phyloP scores from a whole-genome alignment of 2,113 vertebrate genomes.

The Maylandia zebra region DNA sequence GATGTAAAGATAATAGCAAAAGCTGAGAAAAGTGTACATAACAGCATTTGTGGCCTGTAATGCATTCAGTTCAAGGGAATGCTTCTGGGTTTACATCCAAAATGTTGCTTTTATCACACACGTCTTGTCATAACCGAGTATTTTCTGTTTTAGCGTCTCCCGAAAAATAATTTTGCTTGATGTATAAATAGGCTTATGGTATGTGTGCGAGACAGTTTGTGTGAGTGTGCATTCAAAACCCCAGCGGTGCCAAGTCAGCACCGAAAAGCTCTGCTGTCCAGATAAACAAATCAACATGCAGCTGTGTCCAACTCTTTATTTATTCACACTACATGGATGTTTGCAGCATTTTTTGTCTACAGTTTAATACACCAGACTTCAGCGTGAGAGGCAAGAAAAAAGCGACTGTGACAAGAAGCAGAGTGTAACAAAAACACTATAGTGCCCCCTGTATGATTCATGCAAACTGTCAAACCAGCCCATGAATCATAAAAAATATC shows the following conservation, averaged over 20 bases:
- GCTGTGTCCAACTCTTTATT: slow-evolving; percentile 15
- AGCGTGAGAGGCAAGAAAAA: background rate
- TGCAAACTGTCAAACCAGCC: background rate
- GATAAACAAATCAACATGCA: slow-evolving; percentile 39
- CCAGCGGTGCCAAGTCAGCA: slow-evolving; percentile 27
- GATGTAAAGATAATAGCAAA: background rate
- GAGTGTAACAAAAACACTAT: background rate
- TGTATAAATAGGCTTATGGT: background rate
- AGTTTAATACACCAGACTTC: background rate
- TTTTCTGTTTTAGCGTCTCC: background rate
- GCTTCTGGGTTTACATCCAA: background rate
- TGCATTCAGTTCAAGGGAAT: background rate
- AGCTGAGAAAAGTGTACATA: background rate
- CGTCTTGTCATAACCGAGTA: background rate
- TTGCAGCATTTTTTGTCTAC: background rate
- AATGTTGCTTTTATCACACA: background rate
- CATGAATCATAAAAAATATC: background rate
- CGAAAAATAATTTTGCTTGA: background rate
- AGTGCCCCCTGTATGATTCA: background rate
- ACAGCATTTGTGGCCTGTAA: background rate
- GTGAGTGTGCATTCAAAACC: background rate
- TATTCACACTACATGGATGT: slow-evolving; percentile 24
- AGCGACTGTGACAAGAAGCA: background rate
- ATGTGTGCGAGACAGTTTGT: background rate
- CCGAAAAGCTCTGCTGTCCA: background rate